Base-by-base conservation (phyloP, 2,888 invertebrate species). In the Ecliptopera silaceata region DNA sequence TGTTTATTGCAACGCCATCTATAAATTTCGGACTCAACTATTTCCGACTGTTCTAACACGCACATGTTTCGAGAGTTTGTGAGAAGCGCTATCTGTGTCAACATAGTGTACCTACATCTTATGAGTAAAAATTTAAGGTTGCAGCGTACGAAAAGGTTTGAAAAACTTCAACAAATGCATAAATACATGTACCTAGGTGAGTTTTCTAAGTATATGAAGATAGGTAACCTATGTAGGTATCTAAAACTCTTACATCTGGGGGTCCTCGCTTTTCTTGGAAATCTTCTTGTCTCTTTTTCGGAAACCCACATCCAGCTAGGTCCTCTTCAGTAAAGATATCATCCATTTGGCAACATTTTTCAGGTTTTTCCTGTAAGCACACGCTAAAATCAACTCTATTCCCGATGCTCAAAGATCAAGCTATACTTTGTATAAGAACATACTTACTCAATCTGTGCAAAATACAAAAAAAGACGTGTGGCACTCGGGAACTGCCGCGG, bases 331-430 rank as follows among this genome's bases (percentile, higher is more conserved):
- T 54, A 54, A 82, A 84, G 34, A 86, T 66, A 1, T 69, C 65
- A 0, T 80, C 77, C 2, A 82, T 59, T 50, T 81, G 71, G 62
- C 87, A 87, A 63, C 86, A 87, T 45, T 81, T 75, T 15, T 74
- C 69, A 3, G 85, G 83, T 22, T 72, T 74, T 11, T 70, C 71
- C 84, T 86, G 63, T 31, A 52, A 57, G 15, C 32, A n/a, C n/a
- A n/a, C n/a, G n/a, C n/a, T n/a, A n/a, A n/a, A n/a, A n/a, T n/a
- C n/a, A n/a, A n/a, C n/a, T n/a, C n/a, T n/a, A n/a, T n/a, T n/a
- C n/a, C n/a, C n/a, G n/a, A n/a, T n/a, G n/a, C n/a, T n/a, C n/a
- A n/a, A n/a, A n/a, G n/a, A n/a, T n/a, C n/a, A n/a, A n/a, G n/a
- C n/a, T n/a, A n/a, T n/a, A n/a, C n/a, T n/a, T n/a, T n/a, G n/a